These are phyloP conservation scores for Urocolius indicus DNA, from an alignment of 2,113 vertebrate genomes.

Conservation along the genomic window DNA sequence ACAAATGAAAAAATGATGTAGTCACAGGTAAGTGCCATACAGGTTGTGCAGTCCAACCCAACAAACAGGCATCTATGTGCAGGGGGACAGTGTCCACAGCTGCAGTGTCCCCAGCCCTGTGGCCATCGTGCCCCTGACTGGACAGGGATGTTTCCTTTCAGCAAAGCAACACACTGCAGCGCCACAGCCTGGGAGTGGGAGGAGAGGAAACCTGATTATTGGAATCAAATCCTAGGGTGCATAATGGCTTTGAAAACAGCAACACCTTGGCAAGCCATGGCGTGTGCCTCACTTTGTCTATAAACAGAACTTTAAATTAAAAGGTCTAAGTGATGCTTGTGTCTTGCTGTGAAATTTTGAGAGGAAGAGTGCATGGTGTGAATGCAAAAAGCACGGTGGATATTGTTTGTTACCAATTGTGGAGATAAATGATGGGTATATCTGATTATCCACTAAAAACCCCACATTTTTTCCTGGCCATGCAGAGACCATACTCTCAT, in stretches of 20 bases:
- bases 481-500: rapidly evolving
- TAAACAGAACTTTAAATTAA: rapidly evolving
- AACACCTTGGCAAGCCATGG: rapidly evolving
- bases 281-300: rapidly evolving
- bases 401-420: background rate
- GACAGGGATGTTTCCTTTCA: rapidly evolving
- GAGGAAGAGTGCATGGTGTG: background rate
- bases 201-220: background rate
- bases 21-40: background rate
- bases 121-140: rapidly evolving
- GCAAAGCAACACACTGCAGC: rapidly evolving
- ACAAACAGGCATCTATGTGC: rapidly evolving
- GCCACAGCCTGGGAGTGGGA: background rate
- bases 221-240: background rate
- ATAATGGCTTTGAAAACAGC: background rate
- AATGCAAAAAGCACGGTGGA: background rate
- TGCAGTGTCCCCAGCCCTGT: background rate
- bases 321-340: background rate
- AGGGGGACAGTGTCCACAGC: background rate
- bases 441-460: background rate
- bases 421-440: background rate
- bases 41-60: rapidly evolving
- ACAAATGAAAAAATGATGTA: background rate
- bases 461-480: background rate
- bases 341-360: background rate